phyloP scores from a whole-genome alignment of 2,888 invertebrate species.

The Terebella lapidaria region DNA sequence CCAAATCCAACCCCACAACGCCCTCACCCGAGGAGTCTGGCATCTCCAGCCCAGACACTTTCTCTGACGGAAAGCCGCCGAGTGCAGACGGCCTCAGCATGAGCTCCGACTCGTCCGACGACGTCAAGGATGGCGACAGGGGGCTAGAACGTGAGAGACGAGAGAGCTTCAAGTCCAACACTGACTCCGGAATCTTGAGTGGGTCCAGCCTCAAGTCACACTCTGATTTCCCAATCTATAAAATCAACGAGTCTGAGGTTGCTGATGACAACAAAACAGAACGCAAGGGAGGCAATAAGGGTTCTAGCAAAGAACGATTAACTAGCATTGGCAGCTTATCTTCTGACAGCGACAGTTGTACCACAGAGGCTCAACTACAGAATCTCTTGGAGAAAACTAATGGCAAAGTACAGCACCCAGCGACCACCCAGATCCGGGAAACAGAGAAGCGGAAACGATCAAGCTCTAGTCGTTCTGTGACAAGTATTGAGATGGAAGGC shows the following conservation, averaged over 20 bases:
- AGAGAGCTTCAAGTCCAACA: background rate
- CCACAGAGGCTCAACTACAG: conserved; percentile 36
- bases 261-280: conserved; percentile 23
- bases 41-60: background rate
- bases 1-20: conserved; percentile 7
- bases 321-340: conserved; percentile 17
- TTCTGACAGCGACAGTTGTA: conserved; percentile 33
- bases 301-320: background rate
- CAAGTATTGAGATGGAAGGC: conserved; percentile 53
- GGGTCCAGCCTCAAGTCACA: background rate
- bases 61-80: background rate
- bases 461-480: conserved; percentile 28
- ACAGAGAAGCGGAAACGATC: conserved; percentile 22
- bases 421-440: conserved; percentile 26
- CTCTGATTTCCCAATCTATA: background rate
- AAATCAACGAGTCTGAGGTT: conserved; percentile 8
- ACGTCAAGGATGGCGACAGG: background rate
- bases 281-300: conserved; percentile 31
- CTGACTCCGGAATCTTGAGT: background rate
- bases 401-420: conserved; percentile 26
- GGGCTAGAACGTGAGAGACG: background rate
- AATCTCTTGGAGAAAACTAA: background rate
- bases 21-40: conserved; percentile 6
- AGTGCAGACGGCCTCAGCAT: background rate
- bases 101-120: background rate